phyloP scores from a whole-genome alignment of 1,140 invertebrate species.

The Adelges cooleyi region DNA sequence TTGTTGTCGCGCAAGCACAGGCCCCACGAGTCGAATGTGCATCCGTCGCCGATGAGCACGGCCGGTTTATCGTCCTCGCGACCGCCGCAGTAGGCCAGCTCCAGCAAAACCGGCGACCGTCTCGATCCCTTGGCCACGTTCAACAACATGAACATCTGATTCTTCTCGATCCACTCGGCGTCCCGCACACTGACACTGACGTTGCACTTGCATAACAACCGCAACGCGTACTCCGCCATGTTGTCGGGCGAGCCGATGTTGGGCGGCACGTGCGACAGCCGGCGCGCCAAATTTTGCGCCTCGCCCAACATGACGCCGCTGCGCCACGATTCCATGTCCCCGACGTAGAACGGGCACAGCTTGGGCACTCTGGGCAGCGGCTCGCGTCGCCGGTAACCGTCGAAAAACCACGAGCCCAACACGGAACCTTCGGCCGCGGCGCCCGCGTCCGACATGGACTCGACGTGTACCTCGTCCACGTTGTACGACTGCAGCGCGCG shows the following conservation, averaged over 20 bases:
- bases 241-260: constrained; percentile 51
- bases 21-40: constrained; percentile 57
- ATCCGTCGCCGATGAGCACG: constrained; percentile 44
- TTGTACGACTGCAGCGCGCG: constrained; percentile 45
- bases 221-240: constrained; percentile 44
- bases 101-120: too few relatives aligned
- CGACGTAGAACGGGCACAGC: constrained; percentile 34
- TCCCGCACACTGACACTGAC: too few relatives aligned
- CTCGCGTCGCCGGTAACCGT: constrained; percentile 39
- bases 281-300: constrained; percentile 50
- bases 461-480: constrained; percentile 52
- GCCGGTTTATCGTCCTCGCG: constrained; percentile 39
- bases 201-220: constrained; percentile 18
- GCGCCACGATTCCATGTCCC: constrained; percentile 43
- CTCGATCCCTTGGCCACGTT: too few relatives aligned
- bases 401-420: constrained; percentile 51
- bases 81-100: constrained; percentile 31
- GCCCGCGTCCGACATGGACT: constrained; percentile 57
- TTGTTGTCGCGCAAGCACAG: constrained; percentile 48
- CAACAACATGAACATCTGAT: too few relatives aligned
- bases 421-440: constrained; percentile 60
- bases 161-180: too few relatives aligned
- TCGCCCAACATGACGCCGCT: constrained; percentile 37
- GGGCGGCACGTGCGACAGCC: constrained; percentile 50
- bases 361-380: background rate